Base-by-base conservation (phyloP, 2,797 vertebrate species). In the Malacoctenus gilli region DNA sequence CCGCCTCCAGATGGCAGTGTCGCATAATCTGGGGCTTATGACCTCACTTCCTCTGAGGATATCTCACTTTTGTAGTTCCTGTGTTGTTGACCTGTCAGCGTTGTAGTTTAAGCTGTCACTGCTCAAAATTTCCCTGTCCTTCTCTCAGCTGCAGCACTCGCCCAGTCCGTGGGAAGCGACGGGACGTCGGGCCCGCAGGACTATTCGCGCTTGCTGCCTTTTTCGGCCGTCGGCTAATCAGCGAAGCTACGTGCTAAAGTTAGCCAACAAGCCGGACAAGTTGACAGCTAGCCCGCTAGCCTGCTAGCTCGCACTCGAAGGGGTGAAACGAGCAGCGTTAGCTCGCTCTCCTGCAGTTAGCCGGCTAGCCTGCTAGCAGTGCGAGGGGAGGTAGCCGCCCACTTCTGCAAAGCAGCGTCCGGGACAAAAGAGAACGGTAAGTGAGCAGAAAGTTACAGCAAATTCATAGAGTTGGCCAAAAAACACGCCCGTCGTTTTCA, bases 41-140 rank as follows among this genome's bases (percentile, higher is more conserved):
- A 11, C 19, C 58, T 68, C 42, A 77, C 11, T 77, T 85, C 82
- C 84, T 79, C 37, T 56, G 43, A 67, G 55, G 60, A 39, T 63
- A 60, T 69, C 10, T 11, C 44, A 54, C 53, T 74, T 86, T 85
- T 88, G 86, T 89, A 88, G 87, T 89, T 85, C 78, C 50, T 62
- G 60, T 68, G 50, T n/a, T 46, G 72, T 63, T 87, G 89, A 84
- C 77, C 82, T 88, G 87, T 89, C 88, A 89, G 76, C 85, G 46
- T 80, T 86, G 81, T 83, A 87, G 84, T 80, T 69, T 73, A 48
- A 68, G 18, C 75, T 87, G 82, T 85, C 65, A 80, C 57, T 71
- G 68, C 56, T 60, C 25, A 49, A 18, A 19, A 48, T 56, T 48
- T 40, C 6, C 56, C 20, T 47, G 47, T 68, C 21, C 25, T 57